phyloP scores from a whole-genome alignment of 2,888 invertebrate genomes.

The Aphrophora alni region DNA sequence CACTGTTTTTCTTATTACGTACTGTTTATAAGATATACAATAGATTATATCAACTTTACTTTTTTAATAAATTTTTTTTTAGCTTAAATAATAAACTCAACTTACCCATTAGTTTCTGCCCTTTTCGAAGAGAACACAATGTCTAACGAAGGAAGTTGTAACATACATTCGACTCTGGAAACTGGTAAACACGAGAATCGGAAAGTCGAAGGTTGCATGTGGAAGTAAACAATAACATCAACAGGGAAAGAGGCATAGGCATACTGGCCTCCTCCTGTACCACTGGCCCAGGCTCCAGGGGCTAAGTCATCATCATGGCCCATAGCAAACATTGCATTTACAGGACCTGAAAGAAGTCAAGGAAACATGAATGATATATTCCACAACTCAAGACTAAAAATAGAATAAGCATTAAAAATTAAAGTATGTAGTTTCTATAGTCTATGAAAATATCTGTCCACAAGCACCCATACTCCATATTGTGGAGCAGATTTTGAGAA shows the following conservation, averaged over 20 bases:
- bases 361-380: neutral
- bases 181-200: conserved; percentile 95
- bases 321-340: conserved; percentile 52
- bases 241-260: conserved; percentile 96
- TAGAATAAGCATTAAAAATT: no score
- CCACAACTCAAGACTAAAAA: neutral
- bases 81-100: no score
- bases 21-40: no score
- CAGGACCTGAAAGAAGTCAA: conserved; percentile 53
- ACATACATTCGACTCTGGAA: conserved; percentile 93
- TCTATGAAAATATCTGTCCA: no score
- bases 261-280: conserved; percentile 75
- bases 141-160: conserved; percentile 95
- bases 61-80: no score
- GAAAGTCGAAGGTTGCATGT: conserved; percentile 97
- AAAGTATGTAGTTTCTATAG: no score
- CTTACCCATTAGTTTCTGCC: conserved; percentile 63
- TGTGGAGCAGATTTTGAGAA: no score
- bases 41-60: no score
- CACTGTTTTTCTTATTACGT: no score
- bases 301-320: conserved; percentile 45
- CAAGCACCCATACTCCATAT: no score
- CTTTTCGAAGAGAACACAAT: conserved; percentile 96
- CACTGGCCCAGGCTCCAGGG: conserved; percentile 55
- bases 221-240: conserved; percentile 97